phyloP scores from a whole-genome alignment of 2,888 invertebrate species.

The Sinhomidia bicolor region DNA sequence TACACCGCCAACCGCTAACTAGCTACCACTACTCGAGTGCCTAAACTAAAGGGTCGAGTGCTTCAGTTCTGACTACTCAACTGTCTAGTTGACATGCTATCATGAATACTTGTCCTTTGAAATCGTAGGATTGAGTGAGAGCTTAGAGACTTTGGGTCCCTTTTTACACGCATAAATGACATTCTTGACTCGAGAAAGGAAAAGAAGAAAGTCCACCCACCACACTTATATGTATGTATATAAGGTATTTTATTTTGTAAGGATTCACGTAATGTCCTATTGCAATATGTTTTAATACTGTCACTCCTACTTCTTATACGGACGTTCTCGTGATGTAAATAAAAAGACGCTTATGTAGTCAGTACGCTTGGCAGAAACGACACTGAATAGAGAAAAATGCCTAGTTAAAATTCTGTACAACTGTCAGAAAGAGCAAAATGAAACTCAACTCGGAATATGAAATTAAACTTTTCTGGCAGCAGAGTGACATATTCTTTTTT shows the following conservation, averaged over 20 bases:
- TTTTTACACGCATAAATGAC: conserved; percentile 48
- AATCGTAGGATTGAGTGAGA: conserved; percentile 58
- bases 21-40: conserved; percentile 18
- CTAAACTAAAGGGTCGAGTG: conserved; percentile 6
- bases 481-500: conserved; percentile 51
- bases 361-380: conserved; percentile 40
- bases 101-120: conserved; percentile 62
- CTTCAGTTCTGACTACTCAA: not conserved
- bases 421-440: conserved; percentile 56
- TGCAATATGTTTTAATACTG: not conserved
- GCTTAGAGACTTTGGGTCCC: conserved; percentile 55
- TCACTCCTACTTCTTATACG: not conserved
- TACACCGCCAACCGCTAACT: conserved; percentile 16
- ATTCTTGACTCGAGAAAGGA: conserved; percentile 2
- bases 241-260: not conserved
- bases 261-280: not conserved
- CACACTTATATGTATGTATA: not conserved
- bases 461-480: conserved; percentile 51
- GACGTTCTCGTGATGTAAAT: not conserved
- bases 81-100: conserved; percentile 61
- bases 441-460: conserved; percentile 50
- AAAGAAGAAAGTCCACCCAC: not conserved
- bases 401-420: conserved; percentile 58
- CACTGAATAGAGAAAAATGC: not conserved
- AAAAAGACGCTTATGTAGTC: not conserved